Base-by-base conservation (phyloP, 2,797 vertebrate genomes). In the Alcedo atthis region DNA sequence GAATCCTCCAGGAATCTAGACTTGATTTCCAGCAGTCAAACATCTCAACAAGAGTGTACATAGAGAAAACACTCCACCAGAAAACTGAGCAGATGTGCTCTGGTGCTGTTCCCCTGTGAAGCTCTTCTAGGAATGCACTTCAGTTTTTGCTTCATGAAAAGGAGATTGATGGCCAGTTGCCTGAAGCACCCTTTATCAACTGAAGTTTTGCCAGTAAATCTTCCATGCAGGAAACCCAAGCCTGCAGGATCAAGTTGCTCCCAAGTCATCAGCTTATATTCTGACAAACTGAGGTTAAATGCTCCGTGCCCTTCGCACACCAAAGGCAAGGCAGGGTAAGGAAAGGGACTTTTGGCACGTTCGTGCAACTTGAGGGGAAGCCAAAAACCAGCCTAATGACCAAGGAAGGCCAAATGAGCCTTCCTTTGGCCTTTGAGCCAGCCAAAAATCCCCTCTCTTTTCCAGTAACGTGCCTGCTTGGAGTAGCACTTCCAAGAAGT, bases 161-260 rank as follows among this genome's bases (percentile, higher is more conserved):
- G 61, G 9, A 53, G 37, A 33, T 21, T 5, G 24, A 46, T 71
- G 25, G 19, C n/a, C 15, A 9, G 18, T 15, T 46, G 58, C 46
- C 53, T 22, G 45, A 61, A 40, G 71, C 62, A 80, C 57, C 24
- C 42, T 48, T 59, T 45, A 63, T 48, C 81, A 74, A 73, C 57
- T 91, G 80, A 92, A 75, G 74, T 75, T 87, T 68, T 62, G 90
- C 82, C 87, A 78, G 48, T 17, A 75, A 75, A 81, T 81, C 85
- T 58, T 74, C 87, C 85, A 0, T 3, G 42, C 43, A 43, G 68
- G 94, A 80, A 92, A 95, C 61, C 21, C 37, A 32, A 92, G 53
- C 68, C 69, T 3, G 1, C 7, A 28, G 75, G 88, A 90, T 93
- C 75, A 16, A 25, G 75, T 87, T 88, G 71, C 93, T 61, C 48